These are phyloP conservation scores for Ostrea denselamellosa DNA, from an alignment of 1,140 invertebrate genomes.

Conservation along the genomic window DNA sequence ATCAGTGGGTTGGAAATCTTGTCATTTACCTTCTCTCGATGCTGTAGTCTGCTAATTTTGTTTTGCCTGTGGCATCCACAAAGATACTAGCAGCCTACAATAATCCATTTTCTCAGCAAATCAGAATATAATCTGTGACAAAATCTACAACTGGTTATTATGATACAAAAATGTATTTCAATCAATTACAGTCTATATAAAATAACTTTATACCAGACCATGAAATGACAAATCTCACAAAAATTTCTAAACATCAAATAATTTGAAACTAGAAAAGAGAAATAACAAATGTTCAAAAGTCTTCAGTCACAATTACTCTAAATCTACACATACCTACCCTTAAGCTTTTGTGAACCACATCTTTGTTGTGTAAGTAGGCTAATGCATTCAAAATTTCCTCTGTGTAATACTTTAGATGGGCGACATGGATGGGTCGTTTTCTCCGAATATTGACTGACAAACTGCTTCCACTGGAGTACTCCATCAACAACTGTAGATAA, in stretches of 20 bases:
- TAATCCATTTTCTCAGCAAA: not conserved
- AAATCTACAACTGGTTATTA: not conserved
- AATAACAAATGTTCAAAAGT: too few relatives aligned
- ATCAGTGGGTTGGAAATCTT: not conserved
- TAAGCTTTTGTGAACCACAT: slow-evolving; percentile 88
- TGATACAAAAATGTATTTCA: not conserved
- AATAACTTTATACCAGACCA: not conserved
- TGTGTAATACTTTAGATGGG: slow-evolving; percentile 83
- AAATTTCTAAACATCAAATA: too few relatives aligned
- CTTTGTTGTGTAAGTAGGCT: slow-evolving; percentile 87
- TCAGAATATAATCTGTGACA: not conserved
- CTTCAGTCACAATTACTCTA: not conserved
- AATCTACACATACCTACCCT: slow-evolving; percentile 69
- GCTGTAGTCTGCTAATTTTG: slow-evolving; percentile 85
- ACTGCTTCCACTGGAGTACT: slow-evolving; percentile 83
- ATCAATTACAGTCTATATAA: not conserved
- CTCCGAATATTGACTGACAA: slow-evolving; percentile 80
- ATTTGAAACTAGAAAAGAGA: too few relatives aligned
- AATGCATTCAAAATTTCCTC: slow-evolving; percentile 84
- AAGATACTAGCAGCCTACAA: slow-evolving; percentile 76
- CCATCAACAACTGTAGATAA: slow-evolving; percentile 78
- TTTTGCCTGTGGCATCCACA: slow-evolving; percentile 73
- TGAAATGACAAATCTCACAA: too few relatives aligned
- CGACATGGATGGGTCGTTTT: slow-evolving; percentile 81
- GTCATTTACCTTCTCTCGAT: slow-evolving; percentile 83